A percentile compares a stretch with the other conserved stretches of the same genome.
Evolutionary conservation across 2,113 vertebrate species (phyloP).

Genomic region (Myiozetetes cayanensis): DNA sequence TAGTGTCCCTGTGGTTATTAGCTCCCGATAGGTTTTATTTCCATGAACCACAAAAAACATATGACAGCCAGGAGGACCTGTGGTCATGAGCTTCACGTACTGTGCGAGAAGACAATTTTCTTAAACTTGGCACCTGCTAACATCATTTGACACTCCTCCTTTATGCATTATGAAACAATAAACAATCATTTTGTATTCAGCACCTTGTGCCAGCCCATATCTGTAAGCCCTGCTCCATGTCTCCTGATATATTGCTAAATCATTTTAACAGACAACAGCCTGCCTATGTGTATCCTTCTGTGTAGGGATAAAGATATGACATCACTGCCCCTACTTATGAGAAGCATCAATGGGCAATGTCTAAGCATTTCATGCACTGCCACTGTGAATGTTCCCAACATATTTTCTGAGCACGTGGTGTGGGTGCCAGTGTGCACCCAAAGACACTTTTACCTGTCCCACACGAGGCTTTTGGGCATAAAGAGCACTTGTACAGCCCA

Average conservation of each 20-base stretch:
- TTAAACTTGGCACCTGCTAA: not conserved
- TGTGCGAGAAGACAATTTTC: not conserved
- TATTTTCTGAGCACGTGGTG: fast-evolving
- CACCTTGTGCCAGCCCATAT: not conserved
- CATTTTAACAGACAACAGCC: slow-evolving; percentile 16
- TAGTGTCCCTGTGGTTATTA: not conserved
- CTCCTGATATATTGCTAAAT: not conserved
- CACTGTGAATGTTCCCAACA: not conserved
- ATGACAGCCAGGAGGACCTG: slow-evolving; percentile 9
- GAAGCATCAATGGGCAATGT: not conserved
- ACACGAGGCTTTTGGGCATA: not conserved
- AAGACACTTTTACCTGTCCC: not conserved
- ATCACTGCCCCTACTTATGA: fast-evolving
- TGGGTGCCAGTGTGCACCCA: not conserved
- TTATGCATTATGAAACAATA: slow-evolving; percentile 50
- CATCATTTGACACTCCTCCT: slow-evolving; percentile 15
- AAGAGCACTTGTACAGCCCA: not conserved
- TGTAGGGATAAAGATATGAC: not conserved
- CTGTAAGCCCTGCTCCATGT: not conserved
- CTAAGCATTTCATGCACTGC: not conserved
- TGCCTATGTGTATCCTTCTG: not conserved
- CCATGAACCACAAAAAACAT: not conserved
- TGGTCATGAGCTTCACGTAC: not conserved
- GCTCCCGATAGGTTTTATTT: not conserved
- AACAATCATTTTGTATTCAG: not conserved